Evolutionary conservation across 2,888 invertebrate species (phyloP).

Genomic region (Drosophila demipolita): DNA sequence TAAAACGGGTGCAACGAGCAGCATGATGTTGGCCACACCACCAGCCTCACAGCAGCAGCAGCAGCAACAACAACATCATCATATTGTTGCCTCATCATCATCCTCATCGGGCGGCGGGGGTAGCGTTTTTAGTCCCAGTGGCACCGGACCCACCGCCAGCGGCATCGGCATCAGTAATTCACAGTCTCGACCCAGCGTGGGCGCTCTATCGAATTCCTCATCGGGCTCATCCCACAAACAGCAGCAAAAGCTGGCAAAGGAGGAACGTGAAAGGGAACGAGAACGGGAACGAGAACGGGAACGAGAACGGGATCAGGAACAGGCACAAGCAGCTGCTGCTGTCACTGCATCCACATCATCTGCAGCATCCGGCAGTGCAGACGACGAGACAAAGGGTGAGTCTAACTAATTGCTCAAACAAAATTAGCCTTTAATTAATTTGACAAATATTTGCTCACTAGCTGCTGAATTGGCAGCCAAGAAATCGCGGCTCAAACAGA

Average conservation of each 20-base stretch:
- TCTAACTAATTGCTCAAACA: background rate
- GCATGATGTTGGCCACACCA: slow-evolving; percentile 81
- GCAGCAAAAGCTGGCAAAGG: slow-evolving; percentile 55
- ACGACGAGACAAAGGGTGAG: slow-evolving; percentile 88
- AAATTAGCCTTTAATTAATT: background rate
- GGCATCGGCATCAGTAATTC: slow-evolving; percentile 60
- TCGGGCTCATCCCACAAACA: slow-evolving; percentile 79
- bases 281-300: slow-evolving; percentile 38
- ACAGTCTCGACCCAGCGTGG: slow-evolving; percentile 80
- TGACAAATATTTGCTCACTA: slow-evolving; percentile 22
- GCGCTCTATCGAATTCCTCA: slow-evolving; percentile 81
- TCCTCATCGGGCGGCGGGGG: slow-evolving; percentile 79
- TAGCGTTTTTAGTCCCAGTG: slow-evolving; percentile 72
- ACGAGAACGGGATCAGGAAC: slow-evolving; percentile 18
- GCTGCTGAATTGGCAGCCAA: slow-evolving; percentile 88
- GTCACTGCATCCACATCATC: slow-evolving; percentile 57
- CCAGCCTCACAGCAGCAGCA: slow-evolving; percentile 75
- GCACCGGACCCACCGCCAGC: slow-evolving; percentile 44
- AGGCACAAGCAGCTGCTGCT: slow-evolving; percentile 42
- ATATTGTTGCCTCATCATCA: slow-evolving; percentile 73
- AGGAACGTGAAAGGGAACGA: slow-evolving; percentile 37
- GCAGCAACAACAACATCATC: slow-evolving; percentile 60
- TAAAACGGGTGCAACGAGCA: slow-evolving; percentile 85
- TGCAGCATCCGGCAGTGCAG: slow-evolving; percentile 75
- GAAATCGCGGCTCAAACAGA: slow-evolving; percentile 90